These are phyloP conservation scores for Andrena hattorfiana DNA, from an alignment of 2,888 invertebrate species.

Conservation along the genomic window DNA sequence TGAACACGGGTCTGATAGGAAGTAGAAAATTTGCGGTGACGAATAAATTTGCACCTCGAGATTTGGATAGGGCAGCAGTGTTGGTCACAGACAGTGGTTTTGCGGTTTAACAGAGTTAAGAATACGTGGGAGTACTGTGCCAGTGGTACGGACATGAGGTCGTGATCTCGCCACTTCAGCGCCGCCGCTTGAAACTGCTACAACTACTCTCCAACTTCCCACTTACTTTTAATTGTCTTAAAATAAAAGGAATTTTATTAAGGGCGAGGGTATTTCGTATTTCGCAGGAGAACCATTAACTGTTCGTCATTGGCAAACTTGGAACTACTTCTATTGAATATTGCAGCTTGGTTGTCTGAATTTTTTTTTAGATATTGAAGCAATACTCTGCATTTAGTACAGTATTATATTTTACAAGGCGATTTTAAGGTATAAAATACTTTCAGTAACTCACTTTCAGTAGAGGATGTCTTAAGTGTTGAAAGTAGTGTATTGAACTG, in stretches of 20 bases:
- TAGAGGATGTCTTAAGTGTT: no score
- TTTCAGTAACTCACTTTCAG: no score
- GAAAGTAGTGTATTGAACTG: no score
- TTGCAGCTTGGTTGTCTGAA: neutral
- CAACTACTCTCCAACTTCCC: slow-evolving; percentile 9
- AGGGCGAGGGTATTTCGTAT: neutral
- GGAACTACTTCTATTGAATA: neutral
- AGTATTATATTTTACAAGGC: no score
- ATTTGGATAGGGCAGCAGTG: slow-evolving; percentile 23
- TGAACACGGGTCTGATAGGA: slow-evolving; percentile 7
- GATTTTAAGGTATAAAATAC: no score
- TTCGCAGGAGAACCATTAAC: neutral
- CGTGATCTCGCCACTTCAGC: slow-evolving; percentile 37
- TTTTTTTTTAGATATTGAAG: neutral
- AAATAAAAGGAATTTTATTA: slow-evolving; percentile 26
- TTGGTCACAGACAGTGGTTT: slow-evolving; percentile 46
- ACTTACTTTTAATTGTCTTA: slow-evolving; percentile 27
- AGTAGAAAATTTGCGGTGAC: slow-evolving; percentile 38
- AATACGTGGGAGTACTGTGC: slow-evolving; percentile 46
- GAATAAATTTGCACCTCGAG: slow-evolving; percentile 57
- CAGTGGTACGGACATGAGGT: slow-evolving; percentile 17
- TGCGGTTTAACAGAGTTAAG: slow-evolving; percentile 62
- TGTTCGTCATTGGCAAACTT: neutral
- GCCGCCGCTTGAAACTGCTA: slow-evolving; percentile 25
- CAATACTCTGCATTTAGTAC: no score